These are phyloP conservation scores for Thalassoma bifasciatum DNA, from an alignment of 2,113 vertebrate genomes.

Conservation along the genomic window DNA sequence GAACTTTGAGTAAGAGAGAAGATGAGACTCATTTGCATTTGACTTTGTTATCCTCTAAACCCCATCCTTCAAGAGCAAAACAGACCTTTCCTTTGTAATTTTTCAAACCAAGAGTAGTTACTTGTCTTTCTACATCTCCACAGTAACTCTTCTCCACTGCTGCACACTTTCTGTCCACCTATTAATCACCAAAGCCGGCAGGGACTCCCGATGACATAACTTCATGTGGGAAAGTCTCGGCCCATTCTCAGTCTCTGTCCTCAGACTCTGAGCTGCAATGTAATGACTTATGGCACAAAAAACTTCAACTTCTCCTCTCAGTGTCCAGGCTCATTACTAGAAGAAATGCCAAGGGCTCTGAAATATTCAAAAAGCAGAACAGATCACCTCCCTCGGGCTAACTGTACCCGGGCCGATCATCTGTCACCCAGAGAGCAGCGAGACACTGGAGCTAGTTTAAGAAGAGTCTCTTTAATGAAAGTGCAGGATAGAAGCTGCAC, in stretches of 20 bases:
- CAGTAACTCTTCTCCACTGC: neutral
- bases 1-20: too few relatives aligned
- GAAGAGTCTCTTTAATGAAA: constrained; percentile 29
- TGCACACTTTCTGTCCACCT: constrained; percentile 5
- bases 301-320: constrained; percentile 48
- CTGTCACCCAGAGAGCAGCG: constrained; percentile 48
- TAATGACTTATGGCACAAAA: constrained; percentile 61
- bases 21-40: too few relatives aligned
- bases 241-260: constrained; percentile 10
- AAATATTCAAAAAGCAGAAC: constrained; percentile 75
- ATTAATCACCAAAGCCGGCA: constrained; percentile 37
- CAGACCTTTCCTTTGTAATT: neutral
- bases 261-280: constrained; percentile 4
- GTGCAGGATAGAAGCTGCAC: neutral
- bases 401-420: constrained; percentile 38
- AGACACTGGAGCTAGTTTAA: constrained; percentile 42
- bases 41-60: neutral
- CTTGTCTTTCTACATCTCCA: neutral
- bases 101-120: neutral
- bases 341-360: constrained; percentile 69
- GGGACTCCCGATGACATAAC: constrained; percentile 51
- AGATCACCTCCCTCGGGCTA: constrained; percentile 62
- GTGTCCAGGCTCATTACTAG: constrained; percentile 64
- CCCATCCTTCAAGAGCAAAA: neutral
- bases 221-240: constrained; percentile 28